Percentiles rank a stretch among this genome's conserved stretches.
phyloP scores from a whole-genome alignment of 2,888 invertebrate genomes.

The Acronicta aceris region DNA sequence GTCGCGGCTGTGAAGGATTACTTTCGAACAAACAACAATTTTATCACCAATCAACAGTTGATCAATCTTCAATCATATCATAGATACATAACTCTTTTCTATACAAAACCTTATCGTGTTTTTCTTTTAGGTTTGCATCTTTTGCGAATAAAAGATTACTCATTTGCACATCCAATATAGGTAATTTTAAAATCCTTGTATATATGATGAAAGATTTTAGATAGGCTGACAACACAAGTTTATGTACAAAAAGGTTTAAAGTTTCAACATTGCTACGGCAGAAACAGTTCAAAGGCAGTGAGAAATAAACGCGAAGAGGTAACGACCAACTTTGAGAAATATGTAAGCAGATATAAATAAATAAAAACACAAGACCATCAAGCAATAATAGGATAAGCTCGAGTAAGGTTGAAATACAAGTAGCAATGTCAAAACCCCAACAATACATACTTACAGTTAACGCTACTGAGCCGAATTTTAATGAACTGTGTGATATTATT shows the following conservation, averaged over 20 bases:
- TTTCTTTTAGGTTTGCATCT: constrained; percentile 3
- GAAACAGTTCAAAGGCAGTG: constrained; percentile 55
- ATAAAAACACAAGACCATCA: constrained; percentile 58
- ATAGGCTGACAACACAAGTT: constrained; percentile 79
- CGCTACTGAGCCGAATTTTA: constrained; percentile 81
- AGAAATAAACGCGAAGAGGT: constrained; percentile 51
- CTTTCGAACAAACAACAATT: constrained; percentile 40
- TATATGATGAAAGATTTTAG: constrained; percentile 34
- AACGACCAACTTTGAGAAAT: constrained; percentile 85
- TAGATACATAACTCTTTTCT: neutral
- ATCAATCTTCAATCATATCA: constrained; percentile 4
- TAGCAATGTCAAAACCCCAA: constrained; percentile 87
- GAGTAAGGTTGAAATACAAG: constrained; percentile 57
- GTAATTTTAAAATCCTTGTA: constrained; percentile 34
- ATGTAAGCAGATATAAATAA: constrained; percentile 60
- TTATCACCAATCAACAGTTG: constrained; percentile 8
- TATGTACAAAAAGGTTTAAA: constrained; percentile 67
- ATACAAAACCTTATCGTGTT: constrained; percentile 4
- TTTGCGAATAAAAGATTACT: constrained; percentile 7
- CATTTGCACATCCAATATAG: constrained; percentile 29
- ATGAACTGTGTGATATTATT: constrained; percentile 74
- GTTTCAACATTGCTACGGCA: constrained; percentile 87
- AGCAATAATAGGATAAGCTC: constrained; percentile 59
- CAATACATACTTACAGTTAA: constrained; percentile 72
- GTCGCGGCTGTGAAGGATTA: constrained; percentile 67